Conservation (phyloP, 1,140 invertebrate species). For the Bombus turneri region DNA sequence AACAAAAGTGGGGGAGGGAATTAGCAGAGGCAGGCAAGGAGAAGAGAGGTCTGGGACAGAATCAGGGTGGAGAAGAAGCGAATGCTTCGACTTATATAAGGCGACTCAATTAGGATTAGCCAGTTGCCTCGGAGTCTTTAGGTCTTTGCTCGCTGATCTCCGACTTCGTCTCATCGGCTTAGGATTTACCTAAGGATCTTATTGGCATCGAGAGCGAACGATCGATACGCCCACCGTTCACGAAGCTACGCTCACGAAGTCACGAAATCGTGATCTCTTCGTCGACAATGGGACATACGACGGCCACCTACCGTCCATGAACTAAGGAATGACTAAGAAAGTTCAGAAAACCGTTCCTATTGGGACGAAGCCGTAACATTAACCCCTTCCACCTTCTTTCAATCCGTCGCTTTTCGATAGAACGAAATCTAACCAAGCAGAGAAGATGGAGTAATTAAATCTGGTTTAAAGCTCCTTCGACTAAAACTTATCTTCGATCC, state of each 20-base stretch:
- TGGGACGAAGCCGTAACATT: slow-evolving; percentile 16
- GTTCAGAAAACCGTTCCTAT: slow-evolving; percentile 58
- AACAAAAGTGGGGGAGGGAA: slow-evolving; percentile 10
- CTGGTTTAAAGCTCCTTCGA: neutral
- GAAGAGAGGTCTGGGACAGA: slow-evolving; percentile 5
- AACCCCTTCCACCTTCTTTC: slow-evolving; percentile 41
- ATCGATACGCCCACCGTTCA: slow-evolving; percentile 70
- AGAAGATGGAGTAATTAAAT: slow-evolving; percentile 16
- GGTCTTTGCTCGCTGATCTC: slow-evolving; percentile 74
- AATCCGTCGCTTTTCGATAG: slow-evolving; percentile 15
- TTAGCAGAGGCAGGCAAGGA: neutral
- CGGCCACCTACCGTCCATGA: slow-evolving; percentile 56
- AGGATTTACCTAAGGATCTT: slow-evolving; percentile 76
- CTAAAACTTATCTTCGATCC: neutral
- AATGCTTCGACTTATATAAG: slow-evolving; percentile 73
- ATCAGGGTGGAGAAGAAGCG: slow-evolving; percentile 47
- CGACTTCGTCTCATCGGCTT: slow-evolving; percentile 77
- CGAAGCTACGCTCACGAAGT: slow-evolving; percentile 64
- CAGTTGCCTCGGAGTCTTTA: slow-evolving; percentile 65
- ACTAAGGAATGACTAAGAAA: slow-evolving; percentile 37
- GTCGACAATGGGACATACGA: slow-evolving; percentile 61
- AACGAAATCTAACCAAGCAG: neutral
- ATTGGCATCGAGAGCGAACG: slow-evolving; percentile 68
- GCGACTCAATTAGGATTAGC: slow-evolving; percentile 79
- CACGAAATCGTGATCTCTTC: slow-evolving; percentile 68